These are phyloP conservation scores for Agrilus biguttatus DNA, from an alignment of 2,888 invertebrate species.

Conservation along the genomic window DNA sequence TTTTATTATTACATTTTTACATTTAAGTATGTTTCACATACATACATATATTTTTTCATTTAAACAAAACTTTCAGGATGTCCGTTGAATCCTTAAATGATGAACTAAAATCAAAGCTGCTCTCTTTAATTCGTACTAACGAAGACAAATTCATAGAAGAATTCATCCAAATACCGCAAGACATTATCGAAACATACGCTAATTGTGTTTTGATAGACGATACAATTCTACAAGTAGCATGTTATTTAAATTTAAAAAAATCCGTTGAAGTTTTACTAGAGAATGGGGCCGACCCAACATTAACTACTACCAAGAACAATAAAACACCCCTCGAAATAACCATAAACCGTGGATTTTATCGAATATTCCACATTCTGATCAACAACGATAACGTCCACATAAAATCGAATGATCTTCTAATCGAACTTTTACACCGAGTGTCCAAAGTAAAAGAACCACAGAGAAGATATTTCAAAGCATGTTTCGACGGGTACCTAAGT, in stretches of 20 bases:
- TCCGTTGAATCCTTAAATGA: no score
- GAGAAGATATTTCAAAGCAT: not conserved
- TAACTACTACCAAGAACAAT: not conserved
- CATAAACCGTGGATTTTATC: not conserved
- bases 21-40: no score
- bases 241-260: not conserved
- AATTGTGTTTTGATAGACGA: not conserved
- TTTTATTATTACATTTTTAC: no score
- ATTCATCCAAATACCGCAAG: not conserved
- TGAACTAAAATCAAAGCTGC: no score
- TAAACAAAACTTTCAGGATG: no score
- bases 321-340: not conserved
- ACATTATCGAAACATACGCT: not conserved
- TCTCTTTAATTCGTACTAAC: no score
- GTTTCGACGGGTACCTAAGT: not conserved
- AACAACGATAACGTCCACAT: not conserved
- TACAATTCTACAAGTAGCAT: not conserved
- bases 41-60: no score
- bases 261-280: not conserved
- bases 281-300: not conserved
- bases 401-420: not conserved
- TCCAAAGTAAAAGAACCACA: not conserved
- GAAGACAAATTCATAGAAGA: no score
- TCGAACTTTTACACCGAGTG: not conserved
- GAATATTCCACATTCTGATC: not conserved